A percentile compares a stretch with the other conserved stretches of the same genome.
Conservation (phyloP, 2,797 vertebrate species). For the Crocodylus rhombifer region DNA sequence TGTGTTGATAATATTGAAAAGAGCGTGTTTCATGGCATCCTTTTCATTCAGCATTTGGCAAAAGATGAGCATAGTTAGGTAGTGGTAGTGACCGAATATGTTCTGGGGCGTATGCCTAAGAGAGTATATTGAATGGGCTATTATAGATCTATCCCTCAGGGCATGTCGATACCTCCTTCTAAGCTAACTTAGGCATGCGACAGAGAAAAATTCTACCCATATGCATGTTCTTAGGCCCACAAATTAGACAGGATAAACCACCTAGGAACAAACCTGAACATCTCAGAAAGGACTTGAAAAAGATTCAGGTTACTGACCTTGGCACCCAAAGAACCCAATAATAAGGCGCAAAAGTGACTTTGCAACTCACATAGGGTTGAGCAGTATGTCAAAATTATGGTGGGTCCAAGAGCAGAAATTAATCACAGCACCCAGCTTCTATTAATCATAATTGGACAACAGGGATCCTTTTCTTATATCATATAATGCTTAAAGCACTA, state of each 20-base stretch:
- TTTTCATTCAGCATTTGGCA: slow-evolving; percentile 10
- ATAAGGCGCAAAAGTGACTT: not conserved
- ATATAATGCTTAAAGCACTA: not conserved
- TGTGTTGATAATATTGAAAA: not conserved
- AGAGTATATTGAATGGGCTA: not conserved
- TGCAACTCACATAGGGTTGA: not conserved
- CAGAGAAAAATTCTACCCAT: too few relatives aligned
- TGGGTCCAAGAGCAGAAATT: not conserved
- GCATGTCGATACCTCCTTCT: too few relatives aligned
- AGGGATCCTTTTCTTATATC: not conserved
- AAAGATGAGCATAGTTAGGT: not conserved
- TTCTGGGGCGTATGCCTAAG: not conserved
- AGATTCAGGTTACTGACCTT: too few relatives aligned
- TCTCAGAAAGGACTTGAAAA: too few relatives aligned
- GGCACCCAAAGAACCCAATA: not conserved
- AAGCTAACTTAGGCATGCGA: too few relatives aligned
- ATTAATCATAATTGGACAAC: not conserved
- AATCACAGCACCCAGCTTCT: not conserved
- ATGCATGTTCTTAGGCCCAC: too few relatives aligned
- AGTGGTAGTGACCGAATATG: not conserved
- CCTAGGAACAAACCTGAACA: not conserved
- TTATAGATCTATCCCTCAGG: not conserved
- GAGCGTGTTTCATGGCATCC: not conserved
- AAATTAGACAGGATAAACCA: too few relatives aligned
- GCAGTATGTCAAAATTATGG: not conserved